Percentiles rank a stretch among this genome's conserved stretches.
phyloP scores from a whole-genome alignment of 2,888 invertebrate species.

The Colletes collaris region DNA sequence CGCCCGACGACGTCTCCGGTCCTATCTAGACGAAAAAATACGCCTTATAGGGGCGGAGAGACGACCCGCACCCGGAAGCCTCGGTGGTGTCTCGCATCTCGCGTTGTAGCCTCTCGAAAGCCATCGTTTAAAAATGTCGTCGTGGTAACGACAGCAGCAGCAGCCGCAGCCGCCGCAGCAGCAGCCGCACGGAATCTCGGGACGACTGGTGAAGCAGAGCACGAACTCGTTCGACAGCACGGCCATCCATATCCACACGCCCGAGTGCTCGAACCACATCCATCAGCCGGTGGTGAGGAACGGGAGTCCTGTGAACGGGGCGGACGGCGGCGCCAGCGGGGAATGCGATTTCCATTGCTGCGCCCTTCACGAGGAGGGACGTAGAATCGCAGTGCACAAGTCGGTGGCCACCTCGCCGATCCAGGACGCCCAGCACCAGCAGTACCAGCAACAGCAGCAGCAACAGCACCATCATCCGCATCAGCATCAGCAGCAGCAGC shows the following conservation, averaged over 20 bases:
- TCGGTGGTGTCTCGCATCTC: constrained; percentile 51
- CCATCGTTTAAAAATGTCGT: constrained; percentile 58
- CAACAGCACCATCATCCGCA: constrained; percentile 80
- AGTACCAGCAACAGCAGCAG: constrained; percentile 74
- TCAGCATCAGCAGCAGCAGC: constrained; percentile 74
- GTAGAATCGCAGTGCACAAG: constrained; percentile 95
- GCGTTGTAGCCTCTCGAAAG: constrained; percentile 33
- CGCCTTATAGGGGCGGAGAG: not conserved
- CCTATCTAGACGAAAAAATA: too few relatives aligned
- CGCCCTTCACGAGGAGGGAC: constrained; percentile 96
- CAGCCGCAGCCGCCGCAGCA: constrained; percentile 76
- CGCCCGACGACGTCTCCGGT: constrained; percentile 6
- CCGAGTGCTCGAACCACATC: constrained; percentile 89
- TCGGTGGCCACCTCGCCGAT: constrained; percentile 97
- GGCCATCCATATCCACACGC: constrained; percentile 92
- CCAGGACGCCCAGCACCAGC: constrained; percentile 88
- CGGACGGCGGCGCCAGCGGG: constrained; percentile 84
- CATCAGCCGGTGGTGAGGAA: constrained; percentile 88
- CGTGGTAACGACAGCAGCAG: constrained; percentile 47
- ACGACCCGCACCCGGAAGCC: constrained; percentile 55
- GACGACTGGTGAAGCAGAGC: constrained; percentile 84
- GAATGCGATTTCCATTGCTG: constrained; percentile 98
- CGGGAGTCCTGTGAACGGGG: constrained; percentile 86
- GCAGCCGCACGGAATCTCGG: constrained; percentile 72
- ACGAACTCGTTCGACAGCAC: constrained; percentile 88